phyloP scores from a whole-genome alignment of 1,140 invertebrate species.

The Drosophila auraria region DNA sequence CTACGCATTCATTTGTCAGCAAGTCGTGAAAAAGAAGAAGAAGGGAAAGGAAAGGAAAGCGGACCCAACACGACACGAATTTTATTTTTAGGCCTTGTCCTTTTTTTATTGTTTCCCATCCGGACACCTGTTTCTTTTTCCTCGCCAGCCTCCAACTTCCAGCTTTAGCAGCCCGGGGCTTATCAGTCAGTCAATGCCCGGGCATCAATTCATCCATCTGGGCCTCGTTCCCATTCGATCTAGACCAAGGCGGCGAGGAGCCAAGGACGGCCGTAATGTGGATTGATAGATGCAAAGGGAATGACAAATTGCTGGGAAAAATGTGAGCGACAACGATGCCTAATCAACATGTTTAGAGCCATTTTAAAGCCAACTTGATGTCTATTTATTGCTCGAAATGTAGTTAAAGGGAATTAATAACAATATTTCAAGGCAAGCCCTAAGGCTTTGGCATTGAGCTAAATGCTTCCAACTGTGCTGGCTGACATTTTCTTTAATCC shows the following conservation, averaged over 20 bases:
- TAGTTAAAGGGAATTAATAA: too few species aligned
- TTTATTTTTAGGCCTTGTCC: slow-evolving; percentile 61
- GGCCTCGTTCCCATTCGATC: slow-evolving; percentile 17
- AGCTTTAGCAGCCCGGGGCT: background rate
- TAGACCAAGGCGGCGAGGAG: background rate
- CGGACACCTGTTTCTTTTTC: slow-evolving; percentile 48
- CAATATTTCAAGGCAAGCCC: too few species aligned
- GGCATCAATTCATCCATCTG: slow-evolving; percentile 50
- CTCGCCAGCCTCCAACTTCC: background rate
- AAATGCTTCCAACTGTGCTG: too few species aligned
- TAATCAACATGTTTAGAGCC: slow-evolving; percentile 21
- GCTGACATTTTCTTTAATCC: background rate
- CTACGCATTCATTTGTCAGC: slow-evolving; percentile 82
- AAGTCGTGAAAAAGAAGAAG: slow-evolving; percentile 64
- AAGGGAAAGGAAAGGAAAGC: slow-evolving; percentile 23
- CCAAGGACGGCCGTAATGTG: slow-evolving; percentile 30
- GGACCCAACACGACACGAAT: slow-evolving; percentile 58
- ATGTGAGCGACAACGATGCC: slow-evolving; percentile 21
- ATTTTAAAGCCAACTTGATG: slow-evolving; percentile 2
- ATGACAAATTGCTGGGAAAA: slow-evolving; percentile 42
- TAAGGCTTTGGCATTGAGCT: too few species aligned
- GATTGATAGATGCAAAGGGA: slow-evolving; percentile 47
- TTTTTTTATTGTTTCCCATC: slow-evolving; percentile 39
- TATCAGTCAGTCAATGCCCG: slow-evolving; percentile 42
- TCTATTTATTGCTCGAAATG: slow-evolving; percentile 1